Percentiles rank a stretch among this genome's conserved stretches.
Evolutionary conservation across 2,113 vertebrate species (phyloP).

Genomic region (Oxyura jamaicensis): DNA sequence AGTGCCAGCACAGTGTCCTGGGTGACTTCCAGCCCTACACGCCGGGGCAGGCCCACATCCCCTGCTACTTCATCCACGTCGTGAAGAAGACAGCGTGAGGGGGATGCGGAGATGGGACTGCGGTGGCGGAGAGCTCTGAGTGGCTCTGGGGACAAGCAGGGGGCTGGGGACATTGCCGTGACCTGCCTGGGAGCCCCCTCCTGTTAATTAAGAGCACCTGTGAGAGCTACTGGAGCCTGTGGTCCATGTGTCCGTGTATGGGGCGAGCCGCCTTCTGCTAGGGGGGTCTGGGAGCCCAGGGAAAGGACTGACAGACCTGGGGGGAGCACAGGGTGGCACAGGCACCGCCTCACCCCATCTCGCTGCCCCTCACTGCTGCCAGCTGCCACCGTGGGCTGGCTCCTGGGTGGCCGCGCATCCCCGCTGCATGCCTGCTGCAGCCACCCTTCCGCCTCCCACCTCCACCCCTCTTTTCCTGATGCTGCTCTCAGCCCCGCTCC

Average conservation of each 20-base stretch:
- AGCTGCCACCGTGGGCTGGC: not conserved
- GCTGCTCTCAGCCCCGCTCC: not conserved
- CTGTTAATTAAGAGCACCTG: slow-evolving; percentile 24
- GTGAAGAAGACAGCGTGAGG: slow-evolving; percentile 85
- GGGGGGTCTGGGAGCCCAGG: not conserved
- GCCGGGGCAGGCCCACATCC: slow-evolving; percentile 76
- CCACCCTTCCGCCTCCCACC: fast-evolving
- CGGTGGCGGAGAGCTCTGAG: not conserved
- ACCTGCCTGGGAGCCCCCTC: not conserved
- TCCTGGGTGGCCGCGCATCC: not conserved
- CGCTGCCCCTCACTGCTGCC: not conserved
- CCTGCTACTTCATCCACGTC: slow-evolving; percentile 98
- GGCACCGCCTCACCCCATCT: not conserved
- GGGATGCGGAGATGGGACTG: fast-evolving
- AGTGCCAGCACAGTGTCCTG: slow-evolving; percentile 87
- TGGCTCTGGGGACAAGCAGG: not conserved
- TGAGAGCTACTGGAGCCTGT: not conserved
- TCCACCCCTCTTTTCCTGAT: not conserved
- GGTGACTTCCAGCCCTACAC: slow-evolving; percentile 91
- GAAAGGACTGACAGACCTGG: not conserved
- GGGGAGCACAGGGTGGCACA: too few species aligned
- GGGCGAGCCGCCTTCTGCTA: not conserved
- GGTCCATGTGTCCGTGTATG: not conserved
- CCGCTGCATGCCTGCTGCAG: not conserved
- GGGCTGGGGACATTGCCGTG: not conserved